Percentiles rank a stretch among this genome's conserved stretches.
These are phyloP conservation scores for Sclerurus mexicanus DNA, from an alignment of 2,113 vertebrate species.

Conservation along the genomic window DNA sequence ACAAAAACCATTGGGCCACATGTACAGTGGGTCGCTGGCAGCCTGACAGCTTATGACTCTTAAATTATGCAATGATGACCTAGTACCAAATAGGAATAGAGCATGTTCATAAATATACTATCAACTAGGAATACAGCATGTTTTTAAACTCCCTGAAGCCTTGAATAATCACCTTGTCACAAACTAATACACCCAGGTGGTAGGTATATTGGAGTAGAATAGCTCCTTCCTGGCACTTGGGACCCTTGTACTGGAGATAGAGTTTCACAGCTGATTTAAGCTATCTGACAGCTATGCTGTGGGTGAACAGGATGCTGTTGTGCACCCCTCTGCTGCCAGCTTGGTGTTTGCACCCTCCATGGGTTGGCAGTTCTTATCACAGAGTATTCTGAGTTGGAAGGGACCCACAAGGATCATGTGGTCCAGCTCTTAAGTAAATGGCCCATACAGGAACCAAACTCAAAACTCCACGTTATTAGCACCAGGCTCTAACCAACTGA, in stretches of 20 bases:
- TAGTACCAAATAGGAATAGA: not conserved
- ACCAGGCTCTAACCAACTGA: not conserved
- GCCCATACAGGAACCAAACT: not conserved
- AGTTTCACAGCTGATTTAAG: not conserved
- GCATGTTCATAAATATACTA: not conserved
- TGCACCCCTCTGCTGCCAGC: not conserved
- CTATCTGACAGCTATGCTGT: not conserved
- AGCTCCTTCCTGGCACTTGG: not conserved
- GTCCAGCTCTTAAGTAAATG: not conserved
- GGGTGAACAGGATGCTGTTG: not conserved
- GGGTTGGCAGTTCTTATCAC: not conserved
- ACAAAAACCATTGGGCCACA: not conserved
- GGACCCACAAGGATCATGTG: not conserved
- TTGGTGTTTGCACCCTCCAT: not conserved
- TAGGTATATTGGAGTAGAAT: not conserved
- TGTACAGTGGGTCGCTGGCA: slow-evolving; percentile 7
- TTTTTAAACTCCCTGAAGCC: not conserved
- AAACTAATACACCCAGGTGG: not conserved
- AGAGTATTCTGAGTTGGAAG: not conserved
- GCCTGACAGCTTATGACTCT: not conserved
- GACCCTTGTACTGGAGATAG: not conserved
- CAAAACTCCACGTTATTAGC: not conserved
- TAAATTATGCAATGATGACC: not conserved
- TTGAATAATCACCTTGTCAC: not conserved
- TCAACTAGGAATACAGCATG: not conserved